phyloP scores from a whole-genome alignment of 2,888 invertebrate species.

The Melolontha melolontha region DNA sequence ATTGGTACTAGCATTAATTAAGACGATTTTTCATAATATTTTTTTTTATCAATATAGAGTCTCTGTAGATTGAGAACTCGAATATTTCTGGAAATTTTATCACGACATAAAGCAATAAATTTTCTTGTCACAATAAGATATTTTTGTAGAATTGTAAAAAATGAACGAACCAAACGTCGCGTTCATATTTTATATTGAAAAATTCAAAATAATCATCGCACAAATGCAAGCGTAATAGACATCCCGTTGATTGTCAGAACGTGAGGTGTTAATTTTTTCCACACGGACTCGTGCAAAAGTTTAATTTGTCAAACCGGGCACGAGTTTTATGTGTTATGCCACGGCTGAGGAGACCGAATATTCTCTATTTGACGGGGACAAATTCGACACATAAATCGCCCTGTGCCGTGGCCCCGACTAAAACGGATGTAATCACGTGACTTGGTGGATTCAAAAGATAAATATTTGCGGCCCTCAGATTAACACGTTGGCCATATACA shows the following conservation, averaged over 20 bases:
- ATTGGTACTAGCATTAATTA: too few species aligned
- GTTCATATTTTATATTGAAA: neutral
- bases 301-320: conserved; percentile 41
- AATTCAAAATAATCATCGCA: conserved; percentile 12
- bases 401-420: conserved; percentile 38
- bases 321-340: conserved; percentile 24
- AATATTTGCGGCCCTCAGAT: conserved; percentile 51
- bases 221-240: neutral
- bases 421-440: conserved; percentile 43
- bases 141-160: too few species aligned
- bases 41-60: too few species aligned
- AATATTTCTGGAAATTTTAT: too few species aligned
- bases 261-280: conserved; percentile 37
- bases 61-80: too few species aligned
- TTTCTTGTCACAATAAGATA: too few species aligned
- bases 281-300: conserved; percentile 37
- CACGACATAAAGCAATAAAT: too few species aligned
- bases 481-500: conserved; percentile 45
- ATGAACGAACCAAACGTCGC: too few species aligned
- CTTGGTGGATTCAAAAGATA: conserved; percentile 51
- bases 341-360: conserved; percentile 33
- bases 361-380: conserved; percentile 50
- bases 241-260: neutral
- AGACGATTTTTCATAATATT: too few species aligned
- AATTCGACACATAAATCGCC: conserved; percentile 50